Base-by-base conservation (phyloP, 2,888 invertebrate species). In the Hipparchia sbordonii region DNA sequence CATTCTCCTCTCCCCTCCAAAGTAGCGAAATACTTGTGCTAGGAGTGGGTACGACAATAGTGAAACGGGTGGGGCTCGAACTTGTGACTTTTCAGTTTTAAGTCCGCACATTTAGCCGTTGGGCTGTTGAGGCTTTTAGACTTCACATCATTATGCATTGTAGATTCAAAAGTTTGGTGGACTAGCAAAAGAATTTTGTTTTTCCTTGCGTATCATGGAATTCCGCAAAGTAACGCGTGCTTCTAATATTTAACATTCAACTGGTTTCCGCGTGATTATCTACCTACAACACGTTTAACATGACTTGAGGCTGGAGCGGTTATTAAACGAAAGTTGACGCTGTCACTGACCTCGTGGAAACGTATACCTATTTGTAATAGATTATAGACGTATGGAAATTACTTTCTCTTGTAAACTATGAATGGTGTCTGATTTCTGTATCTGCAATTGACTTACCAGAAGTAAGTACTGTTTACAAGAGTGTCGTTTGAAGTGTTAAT, bases 251-350 rank as follows among this genome's bases (percentile, higher is more conserved):
- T 23, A 57, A 23, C 78, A 75, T 76, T 59, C 48, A 76, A 80
- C 77, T 76, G 77, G 77, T 78, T 79, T 74, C 71, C 72, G 67
- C 65, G 66, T 70, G 72, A 72, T 68, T 84, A 84, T 85, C 86
- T 84, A 79, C 81, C 85, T 84, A 79, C 81, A 77, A 80, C 82
- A 78, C 81, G 80, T 81, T 83, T 80, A 81, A 76, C 80, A 73
- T 82, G 79, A 81, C 79, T 79, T 72, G 71, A 76, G 75, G 78
- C 79, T 74, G 70, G 76, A 74, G 78, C 76, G 76, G 75, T 81
- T 82, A 82, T 83, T 83, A 85, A 86, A 86, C 78, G 87, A 88
- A 88, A 88, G 87, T 87, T 79, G 78, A 79, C 70, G 74, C 74
- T 77, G 77, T 77, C 79, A 76, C 77, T 80, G 78, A 78, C 76